phyloP scores from a whole-genome alignment of 2,888 invertebrate species.

The Ophioninae sp. region DNA sequence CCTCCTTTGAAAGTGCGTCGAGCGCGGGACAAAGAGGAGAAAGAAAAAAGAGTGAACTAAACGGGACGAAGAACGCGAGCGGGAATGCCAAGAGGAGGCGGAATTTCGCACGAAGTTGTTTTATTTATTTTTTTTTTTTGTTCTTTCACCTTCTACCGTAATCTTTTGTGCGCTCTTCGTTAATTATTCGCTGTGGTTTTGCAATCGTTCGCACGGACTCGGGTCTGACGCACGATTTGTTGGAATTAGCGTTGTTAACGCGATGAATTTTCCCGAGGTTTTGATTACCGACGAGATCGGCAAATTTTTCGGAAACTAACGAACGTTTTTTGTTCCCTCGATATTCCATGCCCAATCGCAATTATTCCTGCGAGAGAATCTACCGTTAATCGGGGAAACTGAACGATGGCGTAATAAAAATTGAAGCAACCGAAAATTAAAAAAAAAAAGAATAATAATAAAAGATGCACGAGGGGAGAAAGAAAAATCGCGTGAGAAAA shows the following conservation, averaged over 20 bases:
- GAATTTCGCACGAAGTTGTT: no score
- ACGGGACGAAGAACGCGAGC: not conserved
- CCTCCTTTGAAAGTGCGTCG: constrained; percentile 10
- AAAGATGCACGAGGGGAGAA: not conserved
- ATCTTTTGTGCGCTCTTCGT: constrained; percentile 36
- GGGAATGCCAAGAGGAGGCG: not conserved
- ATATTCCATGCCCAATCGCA: not conserved
- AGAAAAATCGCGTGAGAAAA: constrained; percentile 33
- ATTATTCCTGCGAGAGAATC: constrained; percentile 8
- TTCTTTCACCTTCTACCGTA: constrained; percentile 8
- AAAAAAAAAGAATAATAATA: constrained; percentile 26
- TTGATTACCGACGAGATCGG: not conserved
- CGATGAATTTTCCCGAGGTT: not conserved
- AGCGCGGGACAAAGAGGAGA: not conserved
- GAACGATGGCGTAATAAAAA: not conserved
- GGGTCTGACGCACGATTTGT: not conserved
- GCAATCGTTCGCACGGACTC: not conserved
- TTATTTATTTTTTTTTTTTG: no score
- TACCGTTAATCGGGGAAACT: constrained; percentile 40
- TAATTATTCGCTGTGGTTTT: constrained; percentile 46
- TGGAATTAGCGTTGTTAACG: not conserved
- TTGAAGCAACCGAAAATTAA: not conserved
- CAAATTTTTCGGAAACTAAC: not conserved
- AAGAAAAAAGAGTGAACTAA: constrained; percentile 12
- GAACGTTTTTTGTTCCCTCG: not conserved